phyloP scores from a whole-genome alignment of 2,888 invertebrate genomes.

The Cataglyphis rosenhaueri region DNA sequence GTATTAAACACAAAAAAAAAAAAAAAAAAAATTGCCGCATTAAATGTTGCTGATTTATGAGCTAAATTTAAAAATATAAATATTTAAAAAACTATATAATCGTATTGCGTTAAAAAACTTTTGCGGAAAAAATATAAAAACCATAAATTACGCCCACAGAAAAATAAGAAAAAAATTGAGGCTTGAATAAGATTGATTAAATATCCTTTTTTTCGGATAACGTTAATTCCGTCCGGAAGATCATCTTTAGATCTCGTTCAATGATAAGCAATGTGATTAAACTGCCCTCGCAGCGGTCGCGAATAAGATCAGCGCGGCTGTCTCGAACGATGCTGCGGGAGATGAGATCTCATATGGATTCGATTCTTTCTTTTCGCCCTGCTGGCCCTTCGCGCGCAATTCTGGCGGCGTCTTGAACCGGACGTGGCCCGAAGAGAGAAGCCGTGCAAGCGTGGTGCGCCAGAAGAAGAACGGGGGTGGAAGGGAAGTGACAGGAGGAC shows the following conservation, averaged over 20 bases:
- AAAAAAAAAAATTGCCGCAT: no score
- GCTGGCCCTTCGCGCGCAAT: constrained; percentile 59
- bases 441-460: constrained; percentile 70
- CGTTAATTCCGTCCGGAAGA: neutral
- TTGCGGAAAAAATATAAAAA: neutral
- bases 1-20: neutral
- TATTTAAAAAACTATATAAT: neutral
- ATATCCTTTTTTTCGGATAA: neutral
- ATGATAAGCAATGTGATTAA: constrained; percentile 25
- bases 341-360: constrained; percentile 49
- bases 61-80: neutral
- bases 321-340: constrained; percentile 29
- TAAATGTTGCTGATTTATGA: neutral
- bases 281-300: neutral
- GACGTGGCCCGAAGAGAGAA: constrained; percentile 73
- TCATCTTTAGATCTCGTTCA: neutral
- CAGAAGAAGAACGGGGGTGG: constrained; percentile 57
- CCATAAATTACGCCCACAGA: neutral
- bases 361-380: constrained; percentile 64
- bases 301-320: constrained; percentile 5
- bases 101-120: neutral
- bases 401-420: constrained; percentile 76
- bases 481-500: constrained; percentile 81
- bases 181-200: neutral
- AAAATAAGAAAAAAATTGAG: neutral